phyloP scores from a whole-genome alignment of 2,888 invertebrate genomes.

The Drosophila peninsularis region DNA sequence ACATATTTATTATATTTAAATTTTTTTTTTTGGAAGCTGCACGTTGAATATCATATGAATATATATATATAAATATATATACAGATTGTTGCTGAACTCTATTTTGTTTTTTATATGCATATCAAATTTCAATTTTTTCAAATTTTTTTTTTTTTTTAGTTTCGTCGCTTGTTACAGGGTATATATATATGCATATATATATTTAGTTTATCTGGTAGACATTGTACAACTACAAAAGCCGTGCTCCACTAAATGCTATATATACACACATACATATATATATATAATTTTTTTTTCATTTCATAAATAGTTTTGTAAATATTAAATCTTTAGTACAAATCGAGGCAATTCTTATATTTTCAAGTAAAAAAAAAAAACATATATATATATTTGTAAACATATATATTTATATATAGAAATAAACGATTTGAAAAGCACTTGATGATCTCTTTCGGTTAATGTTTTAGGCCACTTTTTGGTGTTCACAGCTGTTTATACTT shows the following conservation, averaged over 20 bases:
- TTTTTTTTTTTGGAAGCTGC: constrained; percentile 42
- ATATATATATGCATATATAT: constrained; percentile 16
- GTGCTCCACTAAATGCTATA: constrained; percentile 57
- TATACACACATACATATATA: background rate
- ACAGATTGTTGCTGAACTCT: constrained; percentile 3
- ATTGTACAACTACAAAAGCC: constrained; percentile 57
- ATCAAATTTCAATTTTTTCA: background rate
- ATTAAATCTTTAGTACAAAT: constrained; percentile 75
- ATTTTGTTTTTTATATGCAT: background rate
- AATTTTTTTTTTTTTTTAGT: background rate
- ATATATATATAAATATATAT: constrained; percentile 13
- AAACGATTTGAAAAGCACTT: constrained; percentile 59
- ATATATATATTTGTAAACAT: background rate
- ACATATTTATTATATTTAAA: no score
- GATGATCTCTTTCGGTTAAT: constrained; percentile 48
- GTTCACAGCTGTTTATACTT: constrained; percentile 72
- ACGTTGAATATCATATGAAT: constrained; percentile 37
- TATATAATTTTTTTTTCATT: background rate
- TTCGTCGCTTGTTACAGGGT: constrained; percentile 7
- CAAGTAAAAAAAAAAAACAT: constrained; percentile 13
- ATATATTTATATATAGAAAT: constrained; percentile 15
- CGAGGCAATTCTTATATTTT: constrained; percentile 62
- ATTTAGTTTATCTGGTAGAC: constrained; percentile 40
- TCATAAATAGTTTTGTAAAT: constrained; percentile 55
- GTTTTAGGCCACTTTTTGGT: constrained; percentile 79